A percentile compares a stretch with the other conserved stretches of the same genome.
These are phyloP conservation scores for Chaetorhynchus papuensis DNA, from an alignment of 2,113 vertebrate genomes.

Conservation along the genomic window DNA sequence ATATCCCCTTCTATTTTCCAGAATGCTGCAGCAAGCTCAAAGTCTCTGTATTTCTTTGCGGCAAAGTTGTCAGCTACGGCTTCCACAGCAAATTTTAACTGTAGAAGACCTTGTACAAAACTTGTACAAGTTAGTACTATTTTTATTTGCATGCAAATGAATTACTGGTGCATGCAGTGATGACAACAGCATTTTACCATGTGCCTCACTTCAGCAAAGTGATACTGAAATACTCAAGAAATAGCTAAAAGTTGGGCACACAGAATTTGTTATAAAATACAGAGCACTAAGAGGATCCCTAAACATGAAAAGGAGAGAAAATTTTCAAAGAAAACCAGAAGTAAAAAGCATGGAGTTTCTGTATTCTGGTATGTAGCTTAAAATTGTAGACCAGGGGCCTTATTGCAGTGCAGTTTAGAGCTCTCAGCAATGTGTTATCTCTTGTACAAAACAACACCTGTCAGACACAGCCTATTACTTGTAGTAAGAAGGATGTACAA, in stretches of 20 bases:
- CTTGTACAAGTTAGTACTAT: background rate
- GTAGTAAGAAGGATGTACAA: background rate
- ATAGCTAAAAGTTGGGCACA: background rate
- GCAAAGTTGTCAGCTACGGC: background rate
- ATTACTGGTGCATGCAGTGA: background rate
- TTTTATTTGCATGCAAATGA: background rate
- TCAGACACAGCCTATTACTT: background rate
- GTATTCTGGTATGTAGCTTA: background rate
- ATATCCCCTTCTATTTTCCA: background rate
- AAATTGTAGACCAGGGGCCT: background rate
- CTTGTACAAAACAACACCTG: background rate
- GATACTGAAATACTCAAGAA: background rate
- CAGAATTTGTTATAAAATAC: background rate
- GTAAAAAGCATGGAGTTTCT: background rate
- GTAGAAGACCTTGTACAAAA: background rate
- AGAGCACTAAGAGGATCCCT: background rate
- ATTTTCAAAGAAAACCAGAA: background rate
- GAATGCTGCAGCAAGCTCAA: background rate
- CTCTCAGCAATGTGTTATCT: background rate
- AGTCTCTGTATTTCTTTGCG: background rate
- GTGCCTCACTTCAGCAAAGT: background rate
- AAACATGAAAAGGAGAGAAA: background rate
- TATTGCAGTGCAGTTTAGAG: background rate
- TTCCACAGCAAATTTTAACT: background rate
- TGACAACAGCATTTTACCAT: background rate